Base-by-base conservation (phyloP, 2,113 vertebrate species). In the Tenebrosternarchus preto region DNA sequence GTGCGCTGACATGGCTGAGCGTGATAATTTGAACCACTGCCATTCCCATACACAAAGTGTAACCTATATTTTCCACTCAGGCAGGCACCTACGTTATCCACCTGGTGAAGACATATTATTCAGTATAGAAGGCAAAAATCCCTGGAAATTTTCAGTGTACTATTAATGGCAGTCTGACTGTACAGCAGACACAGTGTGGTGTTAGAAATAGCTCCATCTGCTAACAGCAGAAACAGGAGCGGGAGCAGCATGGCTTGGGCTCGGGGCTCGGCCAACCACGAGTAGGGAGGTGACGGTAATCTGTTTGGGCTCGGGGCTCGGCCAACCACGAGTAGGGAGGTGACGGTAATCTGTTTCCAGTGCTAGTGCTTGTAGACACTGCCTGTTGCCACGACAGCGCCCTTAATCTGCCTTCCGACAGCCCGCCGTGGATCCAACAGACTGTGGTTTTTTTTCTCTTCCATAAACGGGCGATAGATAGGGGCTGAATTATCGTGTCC, bases 361-460 rank as follows among this genome's bases (percentile, higher is more conserved):
- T 73, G 33, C 73, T 82, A 77, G 73, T 69, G 86, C 85, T 76
- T 85, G 83, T 82, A 82, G 80, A 77, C 83, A 2, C 55, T 81
- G 85, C 86, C 89, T 88, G 90, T 90, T 89, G 87, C 89, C 89
- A 89, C 90, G 87, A 86, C 81, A 82, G 84, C 86, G 85, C 85
- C 84, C 76, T 83, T 77, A 77, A 76, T 85, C 76, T 81, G 85
- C 84, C 88, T 89, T 50, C 90, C 84, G 89, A 88, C 86, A 83
- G 80, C 86, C 90, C 82, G 85, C 89, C 71, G 86, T 83, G 87
- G 87, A 83, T 90, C 84, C 91, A 89, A 89, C 89, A 92, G 88
- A 76, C 73, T 57, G 66, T 43, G 83, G 82, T 80, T 78, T 89
- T 88, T 89, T 85, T 88, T 81, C 66, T 86, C 82, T 85, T 86